Base-by-base conservation (phyloP, 2,888 invertebrate species). In the Agonopterix subpropinquella region DNA sequence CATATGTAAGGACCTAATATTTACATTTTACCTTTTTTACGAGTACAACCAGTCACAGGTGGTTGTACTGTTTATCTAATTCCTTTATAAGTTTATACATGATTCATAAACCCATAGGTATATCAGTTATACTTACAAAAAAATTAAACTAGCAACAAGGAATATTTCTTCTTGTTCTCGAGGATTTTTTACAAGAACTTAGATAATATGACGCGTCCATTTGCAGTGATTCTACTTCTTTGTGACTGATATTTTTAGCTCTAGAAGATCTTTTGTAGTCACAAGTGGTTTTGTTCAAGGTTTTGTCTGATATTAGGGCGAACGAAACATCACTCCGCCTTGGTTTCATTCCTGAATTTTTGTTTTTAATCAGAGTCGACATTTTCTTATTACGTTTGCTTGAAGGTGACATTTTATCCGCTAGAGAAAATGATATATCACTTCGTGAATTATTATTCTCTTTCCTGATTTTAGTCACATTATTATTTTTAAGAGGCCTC, bases 381-480 rank as follows among this genome's bases (percentile, higher is more conserved):
- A 28, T 28, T 28, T 28, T 28, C 28, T 28, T 28, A 28, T 28
- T 5, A 28, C 5, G 7, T 28, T 28, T 28, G 7, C 28, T 28
- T 28, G 28, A 28, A 5, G 28, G 28, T 28, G 28, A 28, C 0
- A 7, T 39, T 39, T 10, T n/a, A 9, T 9, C 9, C n/a, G 45
- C 13, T 10, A 51, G 36, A 36, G 51, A 48, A 18, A 51, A 51
- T 9, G 51, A 51, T 37, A 48, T 4, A 41, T 51, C 51, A 41
- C 48, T 51, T 13, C 11, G 15, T 8, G 36, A 43, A 13, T 41
- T 36, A 13, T 41, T 36, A 9, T 37, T 8, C 8, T 39, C 8
- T 41, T 47, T 45, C 13, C 11, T 43, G n/a, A 36, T 47, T 41
- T 43, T 47, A 11, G 47, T 13, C 15, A 36, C 15, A 11, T 10